Evolutionary conservation across 2,797 vertebrate species (phyloP).

Genomic region (Buphagus erythrorhynchus): DNA sequence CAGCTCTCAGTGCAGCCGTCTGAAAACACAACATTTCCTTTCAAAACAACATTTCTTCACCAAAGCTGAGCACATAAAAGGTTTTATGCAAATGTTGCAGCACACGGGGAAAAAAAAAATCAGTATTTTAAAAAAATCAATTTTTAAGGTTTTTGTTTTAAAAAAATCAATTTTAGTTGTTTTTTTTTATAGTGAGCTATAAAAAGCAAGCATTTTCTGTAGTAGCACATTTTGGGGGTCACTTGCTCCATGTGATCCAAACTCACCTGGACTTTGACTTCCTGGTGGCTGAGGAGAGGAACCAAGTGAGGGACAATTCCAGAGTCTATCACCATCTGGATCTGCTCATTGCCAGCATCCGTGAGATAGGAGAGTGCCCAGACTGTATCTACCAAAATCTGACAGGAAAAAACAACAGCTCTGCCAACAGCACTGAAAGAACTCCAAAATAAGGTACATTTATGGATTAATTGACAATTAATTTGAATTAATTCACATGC

Average conservation of each 20-base stretch:
- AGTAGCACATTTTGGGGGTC: neutral
- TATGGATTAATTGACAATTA: accelerated
- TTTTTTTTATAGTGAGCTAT: neutral
- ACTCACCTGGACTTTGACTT: constrained; percentile 98
- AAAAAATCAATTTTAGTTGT: too few relatives aligned
- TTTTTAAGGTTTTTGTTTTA: too few relatives aligned
- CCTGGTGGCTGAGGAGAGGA: constrained; percentile 97
- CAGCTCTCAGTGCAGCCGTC: constrained; percentile 96
- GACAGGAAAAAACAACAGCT: too few relatives aligned
- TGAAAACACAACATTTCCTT: constrained; percentile 64
- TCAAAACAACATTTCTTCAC: neutral
- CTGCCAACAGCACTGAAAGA: too few relatives aligned
- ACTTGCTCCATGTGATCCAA: neutral
- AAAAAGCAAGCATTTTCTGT: neutral
- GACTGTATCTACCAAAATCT: constrained; percentile 99
- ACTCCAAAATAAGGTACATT: accelerated
- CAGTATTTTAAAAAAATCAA: too few relatives aligned
- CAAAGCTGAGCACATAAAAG: neutral
- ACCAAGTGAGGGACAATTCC: constrained; percentile 97
- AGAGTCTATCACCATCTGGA: constrained; percentile 99
- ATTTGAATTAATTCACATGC: accelerated
- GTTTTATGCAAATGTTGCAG: neutral
- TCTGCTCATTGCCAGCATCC: constrained; percentile 98
- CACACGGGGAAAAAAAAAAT: too few relatives aligned
- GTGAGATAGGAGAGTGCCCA: constrained; percentile 99